A percentile compares a stretch with the other conserved stretches of the same genome.
Conservation (phyloP, 2,888 invertebrate genomes). For the Heteromurus nitidus region DNA sequence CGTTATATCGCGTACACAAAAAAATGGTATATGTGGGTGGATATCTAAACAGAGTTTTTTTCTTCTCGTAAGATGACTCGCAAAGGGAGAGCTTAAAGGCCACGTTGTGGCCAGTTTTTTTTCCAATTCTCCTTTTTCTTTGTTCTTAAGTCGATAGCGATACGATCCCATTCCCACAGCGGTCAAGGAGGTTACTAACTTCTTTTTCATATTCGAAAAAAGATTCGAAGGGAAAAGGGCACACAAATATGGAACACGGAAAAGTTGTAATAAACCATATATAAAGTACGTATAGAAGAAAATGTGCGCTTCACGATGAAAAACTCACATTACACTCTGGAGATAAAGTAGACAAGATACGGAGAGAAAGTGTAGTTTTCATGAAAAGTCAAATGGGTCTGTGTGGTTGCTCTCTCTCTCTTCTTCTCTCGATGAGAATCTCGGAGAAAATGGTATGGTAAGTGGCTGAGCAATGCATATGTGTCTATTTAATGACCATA, state of each 20-base stretch:
- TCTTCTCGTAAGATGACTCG: slow-evolving; percentile 22
- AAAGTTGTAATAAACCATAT: slow-evolving; percentile 5
- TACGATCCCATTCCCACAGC: slow-evolving; percentile 43
- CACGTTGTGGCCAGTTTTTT: slow-evolving; percentile 49
- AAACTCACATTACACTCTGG: slow-evolving; percentile 32
- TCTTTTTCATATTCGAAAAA: slow-evolving; percentile 39
- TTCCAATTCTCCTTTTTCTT: slow-evolving; percentile 23
- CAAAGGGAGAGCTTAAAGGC: slow-evolving; percentile 44
- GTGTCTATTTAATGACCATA: slow-evolving; percentile 25
- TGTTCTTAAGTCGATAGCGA: neutral
- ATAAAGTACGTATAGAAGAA: neutral
- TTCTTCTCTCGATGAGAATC: too few relatives aligned
- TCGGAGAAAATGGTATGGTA: neutral
- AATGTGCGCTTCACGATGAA: slow-evolving; percentile 30
- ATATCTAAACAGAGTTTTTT: neutral
- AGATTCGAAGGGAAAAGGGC: slow-evolving; percentile 31
- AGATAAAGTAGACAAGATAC: slow-evolving; percentile 39
- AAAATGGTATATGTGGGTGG: neutral
- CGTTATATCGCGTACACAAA: slow-evolving; percentile 7
- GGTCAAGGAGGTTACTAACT: slow-evolving; percentile 52
- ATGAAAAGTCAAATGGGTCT: slow-evolving; percentile 3
- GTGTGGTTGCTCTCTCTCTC: too few relatives aligned
- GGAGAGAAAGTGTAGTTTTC: slow-evolving; percentile 3
- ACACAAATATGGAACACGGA: slow-evolving; percentile 7
- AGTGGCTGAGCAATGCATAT: neutral